Conservation (phyloP, 2,888 invertebrate species). For the Tiliacea citrago region DNA sequence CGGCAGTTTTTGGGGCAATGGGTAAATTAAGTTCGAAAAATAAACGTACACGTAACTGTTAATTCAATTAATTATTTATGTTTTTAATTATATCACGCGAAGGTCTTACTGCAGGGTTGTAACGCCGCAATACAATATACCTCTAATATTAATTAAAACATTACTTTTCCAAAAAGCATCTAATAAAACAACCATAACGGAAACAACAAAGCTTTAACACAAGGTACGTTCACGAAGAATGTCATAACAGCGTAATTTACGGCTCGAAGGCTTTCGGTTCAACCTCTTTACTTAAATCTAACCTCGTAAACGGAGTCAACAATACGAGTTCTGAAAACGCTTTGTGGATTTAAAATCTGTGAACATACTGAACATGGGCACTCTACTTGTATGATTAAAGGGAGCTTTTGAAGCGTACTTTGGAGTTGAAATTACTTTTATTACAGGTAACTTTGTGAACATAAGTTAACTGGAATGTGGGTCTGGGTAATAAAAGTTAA, state of each 20-base stretch:
- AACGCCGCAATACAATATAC: too few relatives aligned
- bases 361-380: constrained; percentile 12
- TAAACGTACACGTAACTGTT: too few relatives aligned
- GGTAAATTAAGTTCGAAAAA: neutral
- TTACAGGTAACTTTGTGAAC: constrained; percentile 8
- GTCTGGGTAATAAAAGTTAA: neutral
- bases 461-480: constrained; percentile 14
- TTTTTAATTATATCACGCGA: too few relatives aligned
- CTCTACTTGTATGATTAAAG: constrained; percentile 33
- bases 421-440: neutral
- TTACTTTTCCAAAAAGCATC: constrained; percentile 6
- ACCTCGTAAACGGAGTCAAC: constrained; percentile 57
- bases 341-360: constrained; percentile 53
- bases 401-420: constrained; percentile 22
- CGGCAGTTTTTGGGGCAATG: neutral
- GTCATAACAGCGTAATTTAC: constrained; percentile 73
- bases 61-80: too few relatives aligned
- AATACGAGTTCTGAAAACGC: constrained; percentile 41
- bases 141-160: neutral
- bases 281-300: constrained; percentile 62
- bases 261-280: constrained; percentile 60
- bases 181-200: constrained; percentile 37
- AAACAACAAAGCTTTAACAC: constrained; percentile 60
- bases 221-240: constrained; percentile 66
- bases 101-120: too few relatives aligned